phyloP scores from a whole-genome alignment of 2,113 vertebrate species.

The Naja naja region DNA sequence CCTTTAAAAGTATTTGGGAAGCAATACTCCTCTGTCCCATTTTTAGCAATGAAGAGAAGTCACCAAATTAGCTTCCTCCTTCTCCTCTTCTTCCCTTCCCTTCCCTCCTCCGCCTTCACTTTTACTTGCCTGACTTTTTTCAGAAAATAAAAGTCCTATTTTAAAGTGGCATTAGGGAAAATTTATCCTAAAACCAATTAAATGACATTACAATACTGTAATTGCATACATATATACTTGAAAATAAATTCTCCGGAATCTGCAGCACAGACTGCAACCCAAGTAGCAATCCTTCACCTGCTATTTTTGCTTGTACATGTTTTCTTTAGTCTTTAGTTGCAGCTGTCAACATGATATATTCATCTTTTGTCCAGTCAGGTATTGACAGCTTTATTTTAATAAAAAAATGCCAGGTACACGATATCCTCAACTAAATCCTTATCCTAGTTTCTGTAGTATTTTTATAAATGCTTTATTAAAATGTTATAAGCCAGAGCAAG shows the following conservation, averaged over 20 bases:
- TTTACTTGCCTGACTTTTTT: not conserved
- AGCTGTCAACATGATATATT: slow-evolving; percentile 3
- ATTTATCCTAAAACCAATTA: not conserved
- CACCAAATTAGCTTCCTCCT: not conserved
- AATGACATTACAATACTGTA: not conserved
- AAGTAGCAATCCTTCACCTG: not conserved
- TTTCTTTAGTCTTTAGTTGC: not conserved
- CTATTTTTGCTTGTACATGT: not conserved
- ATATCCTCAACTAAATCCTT: slow-evolving; percentile 30
- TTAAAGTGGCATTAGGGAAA: not conserved
- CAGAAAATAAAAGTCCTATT: not conserved
- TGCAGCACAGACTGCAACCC: not conserved
- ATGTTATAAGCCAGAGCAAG: slow-evolving; percentile 6
- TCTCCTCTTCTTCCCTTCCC: not conserved
- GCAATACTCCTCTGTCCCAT: not conserved
- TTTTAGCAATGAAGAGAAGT: not conserved
- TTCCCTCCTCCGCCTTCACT: not conserved
- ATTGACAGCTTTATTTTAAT: slow-evolving; percentile 28
- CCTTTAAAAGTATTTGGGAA: not conserved
- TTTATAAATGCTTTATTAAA: slow-evolving; percentile 16
- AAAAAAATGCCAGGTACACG: not conserved
- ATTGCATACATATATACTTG: not conserved
- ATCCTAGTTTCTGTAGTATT: slow-evolving; percentile 26
- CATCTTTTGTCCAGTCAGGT: slow-evolving; percentile 7
- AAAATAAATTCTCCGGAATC: not conserved